Percentiles rank a stretch among this genome's conserved stretches.
These are phyloP conservation scores for Xenopus laevis DNA, from an alignment of 2,113 vertebrate genomes.

Conservation along the genomic window DNA sequence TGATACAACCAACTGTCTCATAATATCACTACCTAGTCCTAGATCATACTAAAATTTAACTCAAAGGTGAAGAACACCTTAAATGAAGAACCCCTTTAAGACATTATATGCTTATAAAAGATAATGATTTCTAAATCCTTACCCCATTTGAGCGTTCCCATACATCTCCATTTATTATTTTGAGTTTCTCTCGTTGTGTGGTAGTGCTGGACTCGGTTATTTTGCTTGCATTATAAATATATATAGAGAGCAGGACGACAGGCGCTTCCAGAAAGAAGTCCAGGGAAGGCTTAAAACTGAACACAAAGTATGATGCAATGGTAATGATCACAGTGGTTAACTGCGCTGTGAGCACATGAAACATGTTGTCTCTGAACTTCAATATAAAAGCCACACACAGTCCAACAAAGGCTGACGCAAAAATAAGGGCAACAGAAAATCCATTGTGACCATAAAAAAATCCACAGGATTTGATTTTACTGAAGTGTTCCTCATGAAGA, in stretches of 20 bases:
- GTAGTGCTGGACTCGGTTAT: constrained; percentile 63
- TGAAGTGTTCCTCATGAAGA: constrained; percentile 68
- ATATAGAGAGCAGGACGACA: constrained; percentile 88
- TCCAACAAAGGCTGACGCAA: constrained; percentile 88
- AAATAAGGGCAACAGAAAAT: constrained; percentile 83
- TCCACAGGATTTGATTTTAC: constrained; percentile 77
- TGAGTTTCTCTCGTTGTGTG: constrained; percentile 73
- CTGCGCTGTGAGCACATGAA: constrained; percentile 92
- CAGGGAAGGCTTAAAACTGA: constrained; percentile 86
- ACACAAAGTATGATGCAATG: constrained; percentile 79
- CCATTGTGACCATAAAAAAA: constrained; percentile 89
- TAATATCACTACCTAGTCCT: too few species aligned
- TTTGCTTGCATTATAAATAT: constrained; percentile 87
- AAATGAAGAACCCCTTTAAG: too few species aligned
- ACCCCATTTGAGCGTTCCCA: constrained; percentile 90
- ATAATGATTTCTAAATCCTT: constrained; percentile 54
- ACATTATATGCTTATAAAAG: too few species aligned
- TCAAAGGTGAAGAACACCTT: too few species aligned
- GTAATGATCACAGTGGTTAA: constrained; percentile 91
- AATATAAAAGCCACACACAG: constrained; percentile 94
- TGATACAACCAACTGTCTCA: too few species aligned
- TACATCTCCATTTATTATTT: constrained; percentile 74
- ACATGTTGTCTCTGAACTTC: constrained; percentile 98
- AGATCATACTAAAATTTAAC: too few species aligned
- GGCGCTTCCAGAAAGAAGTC: constrained; percentile 94